Conservation (phyloP, 2,888 invertebrate species). For the Scaptomyza flava region DNA sequence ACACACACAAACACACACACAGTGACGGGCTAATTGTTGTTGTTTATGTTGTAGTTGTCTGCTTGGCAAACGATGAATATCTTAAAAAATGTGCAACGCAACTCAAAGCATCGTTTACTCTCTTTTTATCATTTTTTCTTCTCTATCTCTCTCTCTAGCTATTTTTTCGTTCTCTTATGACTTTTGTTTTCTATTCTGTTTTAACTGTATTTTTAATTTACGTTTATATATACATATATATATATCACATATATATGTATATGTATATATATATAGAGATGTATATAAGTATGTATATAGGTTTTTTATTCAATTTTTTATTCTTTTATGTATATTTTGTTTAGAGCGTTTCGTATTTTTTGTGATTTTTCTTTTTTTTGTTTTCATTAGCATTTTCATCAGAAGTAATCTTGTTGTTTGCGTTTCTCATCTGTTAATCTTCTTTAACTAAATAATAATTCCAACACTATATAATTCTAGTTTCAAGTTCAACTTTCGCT, state of each 20-base stretch:
- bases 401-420: constrained; percentile 54
- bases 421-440: constrained; percentile 45
- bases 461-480: constrained; percentile 80
- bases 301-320: constrained; percentile 26
- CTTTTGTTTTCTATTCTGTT: constrained; percentile 53
- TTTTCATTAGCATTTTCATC: constrained; percentile 62
- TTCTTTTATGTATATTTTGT: constrained; percentile 61
- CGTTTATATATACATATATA: constrained; percentile 51
- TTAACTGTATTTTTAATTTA: constrained; percentile 73
- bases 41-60: constrained; percentile 58
- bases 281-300: constrained; percentile 60
- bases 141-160: constrained; percentile 35
- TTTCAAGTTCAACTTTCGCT: constrained; percentile 80
- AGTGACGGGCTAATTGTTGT: constrained; percentile 43
- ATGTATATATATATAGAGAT: constrained; percentile 35
- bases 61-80: constrained; percentile 78
- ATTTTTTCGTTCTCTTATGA: constrained; percentile 48
- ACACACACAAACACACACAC: constrained; percentile 13
- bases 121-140: constrained; percentile 21
- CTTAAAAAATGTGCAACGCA: constrained; percentile 77
- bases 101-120: constrained; percentile 71
- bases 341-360: constrained; percentile 72
- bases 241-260: constrained; percentile 24
- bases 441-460: constrained; percentile 77
- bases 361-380: constrained; percentile 59